phyloP scores from a whole-genome alignment of 2,797 vertebrate species.

The Enoplosus armatus region DNA sequence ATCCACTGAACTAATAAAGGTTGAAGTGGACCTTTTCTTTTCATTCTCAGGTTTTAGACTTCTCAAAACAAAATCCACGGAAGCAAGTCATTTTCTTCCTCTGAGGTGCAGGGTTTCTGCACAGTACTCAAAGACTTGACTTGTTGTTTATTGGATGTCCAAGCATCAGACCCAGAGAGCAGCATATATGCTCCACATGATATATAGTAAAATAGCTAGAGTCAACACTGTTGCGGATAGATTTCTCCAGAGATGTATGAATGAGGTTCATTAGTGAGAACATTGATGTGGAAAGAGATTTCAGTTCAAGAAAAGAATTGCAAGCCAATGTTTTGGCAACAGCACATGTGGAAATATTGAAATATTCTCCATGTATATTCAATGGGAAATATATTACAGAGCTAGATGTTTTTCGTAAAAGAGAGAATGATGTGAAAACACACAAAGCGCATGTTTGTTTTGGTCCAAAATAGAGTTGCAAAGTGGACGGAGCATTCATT shows the following conservation, averaged over 20 bases:
- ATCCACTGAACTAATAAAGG: background rate
- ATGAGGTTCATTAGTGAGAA: background rate
- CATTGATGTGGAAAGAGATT: background rate
- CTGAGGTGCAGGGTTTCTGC: background rate
- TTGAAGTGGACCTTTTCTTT: background rate
- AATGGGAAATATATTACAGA: background rate
- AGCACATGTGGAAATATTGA: background rate
- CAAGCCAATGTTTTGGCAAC: background rate
- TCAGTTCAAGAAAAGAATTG: background rate
- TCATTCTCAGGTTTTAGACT: background rate
- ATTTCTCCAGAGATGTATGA: background rate
- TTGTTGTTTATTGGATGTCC: background rate
- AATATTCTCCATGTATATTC: background rate
- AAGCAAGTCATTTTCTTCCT: background rate
- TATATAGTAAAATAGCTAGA: background rate
- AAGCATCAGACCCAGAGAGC: conserved; percentile 4
- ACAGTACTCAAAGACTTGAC: background rate
- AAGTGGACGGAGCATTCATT: background rate
- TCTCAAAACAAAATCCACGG: background rate
- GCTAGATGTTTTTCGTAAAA: background rate
- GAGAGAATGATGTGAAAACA: background rate
- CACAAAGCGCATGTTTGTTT: background rate
- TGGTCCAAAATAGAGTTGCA: background rate
- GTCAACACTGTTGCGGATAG: background rate
- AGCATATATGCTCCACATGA: background rate